Percentiles rank a stretch among this genome's conserved stretches.
These are phyloP conservation scores for Netta rufina DNA, from an alignment of 2,797 vertebrate genomes.

Conservation along the genomic window DNA sequence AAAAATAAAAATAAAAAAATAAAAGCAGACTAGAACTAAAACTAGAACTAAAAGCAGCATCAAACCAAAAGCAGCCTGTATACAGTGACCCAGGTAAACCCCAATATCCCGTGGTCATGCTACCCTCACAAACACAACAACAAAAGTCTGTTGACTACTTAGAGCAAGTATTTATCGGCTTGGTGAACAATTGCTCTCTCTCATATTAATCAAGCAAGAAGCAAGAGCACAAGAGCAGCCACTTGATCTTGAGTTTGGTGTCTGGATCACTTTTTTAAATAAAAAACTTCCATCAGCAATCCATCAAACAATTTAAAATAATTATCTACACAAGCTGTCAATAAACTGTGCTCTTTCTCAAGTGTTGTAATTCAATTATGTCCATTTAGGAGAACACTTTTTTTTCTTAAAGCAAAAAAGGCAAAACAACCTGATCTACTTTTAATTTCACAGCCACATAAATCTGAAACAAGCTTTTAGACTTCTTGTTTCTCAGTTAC, in stretches of 20 bases:
- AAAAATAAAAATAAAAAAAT: too few relatives aligned
- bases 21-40: not conserved
- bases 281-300: not conserved
- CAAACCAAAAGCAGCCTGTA: not conserved
- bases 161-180: not conserved
- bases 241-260: not conserved
- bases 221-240: not conserved
- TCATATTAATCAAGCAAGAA: not conserved
- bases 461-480: not conserved
- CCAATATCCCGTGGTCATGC: not conserved
- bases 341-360: not conserved
- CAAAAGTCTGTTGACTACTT: not conserved
- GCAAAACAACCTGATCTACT: not conserved
- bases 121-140: not conserved
- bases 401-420: conserved; percentile 1
- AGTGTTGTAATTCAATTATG: conserved; percentile 8
- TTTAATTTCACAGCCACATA: conserved; percentile 30
- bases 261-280: not conserved
- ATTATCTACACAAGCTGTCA: conserved; percentile 7
- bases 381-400: not conserved
- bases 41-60: not conserved
- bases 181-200: not conserved
- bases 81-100: not conserved
- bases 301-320: not conserved
- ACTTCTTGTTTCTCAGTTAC: not conserved